Base-by-base conservation (phyloP, 1,140 invertebrate species). In the Habropoda laboriosa region DNA sequence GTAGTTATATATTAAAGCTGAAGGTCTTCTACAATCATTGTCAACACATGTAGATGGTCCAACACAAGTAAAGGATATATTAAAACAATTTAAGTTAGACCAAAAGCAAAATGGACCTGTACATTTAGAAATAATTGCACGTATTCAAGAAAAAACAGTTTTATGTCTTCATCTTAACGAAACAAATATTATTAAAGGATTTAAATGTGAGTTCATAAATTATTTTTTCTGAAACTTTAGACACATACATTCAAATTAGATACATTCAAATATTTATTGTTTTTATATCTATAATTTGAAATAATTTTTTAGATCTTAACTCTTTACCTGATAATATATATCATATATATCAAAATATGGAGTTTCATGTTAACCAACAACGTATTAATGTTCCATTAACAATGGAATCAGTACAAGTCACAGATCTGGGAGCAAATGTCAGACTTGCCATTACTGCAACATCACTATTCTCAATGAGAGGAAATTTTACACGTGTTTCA, bases 101-200 rank as follows among this genome's bases (percentile, higher is more conserved):
- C 82, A 92, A 38, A 89, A 92, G 51, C 75, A 82, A 16, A 89
- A 86, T 0, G 93, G 93, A 66, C 90, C 93, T 30, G 86, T 94
- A 13, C 94, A 95, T 79, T 87, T 95, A 38, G 94, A 95, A 87
- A 89, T 95, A 38, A 94, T 95, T 66, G 86, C 94, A 21, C 93
- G 94, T 84, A 91, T 94, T 87, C 94, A 95, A 87, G 93, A 93
- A 60, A 94, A 94, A 85, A 93, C 94, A 30, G 93, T 95, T 42
- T 87, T 94, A 6, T 94, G 94, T n/a, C 91, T 94, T 76, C 93
- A 94, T 81, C 89, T 94, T 40, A 95, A 95, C 83, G 91, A 93
- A 79, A 93, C 94, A 42, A 94, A 92, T 79, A 94, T 95, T 74
- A 83, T 91, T 24, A 92, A 93, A 72, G 90, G 92, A 57, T 86